Evolutionary conservation across 2,888 invertebrate species (phyloP).

Genomic region (Rhogogaster chlorosoma): DNA sequence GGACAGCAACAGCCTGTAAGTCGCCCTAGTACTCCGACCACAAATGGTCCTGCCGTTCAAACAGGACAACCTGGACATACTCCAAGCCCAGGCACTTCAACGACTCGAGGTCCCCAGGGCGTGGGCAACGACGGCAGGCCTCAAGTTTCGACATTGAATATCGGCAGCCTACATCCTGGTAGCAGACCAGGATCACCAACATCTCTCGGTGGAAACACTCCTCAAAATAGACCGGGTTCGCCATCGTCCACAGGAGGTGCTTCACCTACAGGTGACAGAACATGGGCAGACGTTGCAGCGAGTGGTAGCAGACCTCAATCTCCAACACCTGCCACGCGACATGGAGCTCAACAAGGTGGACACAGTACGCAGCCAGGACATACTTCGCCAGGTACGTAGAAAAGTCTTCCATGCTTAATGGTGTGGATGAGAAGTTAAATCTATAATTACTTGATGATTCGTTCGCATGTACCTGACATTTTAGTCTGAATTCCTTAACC

Average conservation of each 20-base stretch:
- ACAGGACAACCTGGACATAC: constrained; percentile 2
- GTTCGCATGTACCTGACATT: background rate
- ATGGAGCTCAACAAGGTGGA: constrained; percentile 20
- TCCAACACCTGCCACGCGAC: constrained; percentile 54
- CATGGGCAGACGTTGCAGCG: constrained; percentile 68
- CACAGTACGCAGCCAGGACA: constrained; percentile 34
- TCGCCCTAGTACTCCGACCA: constrained; percentile 41
- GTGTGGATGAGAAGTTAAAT: background rate
- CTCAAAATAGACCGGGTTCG: constrained; percentile 33
- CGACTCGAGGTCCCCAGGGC: constrained; percentile 31
- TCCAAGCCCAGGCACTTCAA: constrained; percentile 12
- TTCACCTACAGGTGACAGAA: constrained; percentile 60
- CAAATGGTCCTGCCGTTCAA: constrained; percentile 51
- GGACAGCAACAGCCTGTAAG: constrained; percentile 39
- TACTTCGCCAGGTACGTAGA: constrained; percentile 11
- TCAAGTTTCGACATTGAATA: constrained; percentile 46
- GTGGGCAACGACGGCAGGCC: constrained; percentile 36
- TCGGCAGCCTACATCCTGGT: constrained; percentile 48
- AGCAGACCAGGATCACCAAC: constrained; percentile 55
- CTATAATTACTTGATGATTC: background rate
- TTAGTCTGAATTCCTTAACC: background rate
- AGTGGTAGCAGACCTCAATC: constrained; percentile 63
- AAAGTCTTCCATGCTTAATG: background rate
- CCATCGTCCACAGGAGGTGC: constrained; percentile 53
- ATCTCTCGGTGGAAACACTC: background rate